Base-by-base conservation (phyloP, 2,888 invertebrate species). In the Cryptocephalus moraei region DNA sequence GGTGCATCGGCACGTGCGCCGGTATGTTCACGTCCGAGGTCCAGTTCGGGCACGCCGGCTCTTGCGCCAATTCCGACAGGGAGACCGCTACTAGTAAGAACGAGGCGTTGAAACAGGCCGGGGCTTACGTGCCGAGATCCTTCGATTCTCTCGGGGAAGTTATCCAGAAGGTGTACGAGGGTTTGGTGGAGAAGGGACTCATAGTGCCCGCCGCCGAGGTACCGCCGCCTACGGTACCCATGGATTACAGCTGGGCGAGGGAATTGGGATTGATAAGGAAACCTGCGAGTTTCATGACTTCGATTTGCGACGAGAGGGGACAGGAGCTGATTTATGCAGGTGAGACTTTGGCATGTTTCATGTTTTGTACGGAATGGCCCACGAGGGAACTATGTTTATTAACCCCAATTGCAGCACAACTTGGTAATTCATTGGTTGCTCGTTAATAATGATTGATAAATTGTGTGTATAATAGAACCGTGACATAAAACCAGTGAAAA, bases 41-140 rank as follows among this genome's bases (percentile, higher is more conserved):
- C 9, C 99, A 99, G 72, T 99, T 99, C 73, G 99, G 99, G 0
- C 99, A 99, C 75, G 99, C 99, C 55, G 99, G 99, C 8, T 94
- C 97, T 1, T 94, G 95, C 63, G 99, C 97, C 22, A 92, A 97
- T 65, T 91, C 91, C 1, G 62, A 61, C 33, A 63, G 55, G 49
- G 99, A 99, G 74, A 97, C 97, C 40, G 97, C 99, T 0, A 80
- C 81, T 0, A 82, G 90, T 0, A 99, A 99, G 75, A 99, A 99
- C 70, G 79, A 79, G 1, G 87, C 91, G 0, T 74, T 99, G 8
- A 75, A 76, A 47, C 78, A 79, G 0, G 86, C 85, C 46, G 97
- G 97, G 0, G 96, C 91, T 0, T 76, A 81, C 51, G 97, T 99
- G 1, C 99, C 99, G 0, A 78, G 81, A 1, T 91, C 91, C 1